phyloP scores from a whole-genome alignment of 2,888 invertebrate species.

The Eupithecia centaureata region DNA sequence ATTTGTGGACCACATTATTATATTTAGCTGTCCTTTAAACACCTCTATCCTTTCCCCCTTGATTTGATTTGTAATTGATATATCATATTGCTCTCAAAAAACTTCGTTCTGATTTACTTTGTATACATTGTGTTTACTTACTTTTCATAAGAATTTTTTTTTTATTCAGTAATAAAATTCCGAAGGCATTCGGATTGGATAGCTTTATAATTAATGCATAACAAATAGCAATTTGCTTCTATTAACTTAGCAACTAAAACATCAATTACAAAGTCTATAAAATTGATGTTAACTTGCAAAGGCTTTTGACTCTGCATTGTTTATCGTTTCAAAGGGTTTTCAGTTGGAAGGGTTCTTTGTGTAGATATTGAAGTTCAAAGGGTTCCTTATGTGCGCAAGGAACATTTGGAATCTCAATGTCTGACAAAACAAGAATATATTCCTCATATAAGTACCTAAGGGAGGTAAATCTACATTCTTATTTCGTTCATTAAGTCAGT shows the following conservation, averaged over 20 bases:
- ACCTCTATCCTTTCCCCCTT: too few relatives aligned
- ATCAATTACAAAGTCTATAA: neutral
- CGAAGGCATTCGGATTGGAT: neutral
- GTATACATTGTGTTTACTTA: too few relatives aligned
- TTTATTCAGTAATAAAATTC: neutral
- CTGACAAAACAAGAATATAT: neutral
- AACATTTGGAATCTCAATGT: neutral
- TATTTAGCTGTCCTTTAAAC: too few relatives aligned
- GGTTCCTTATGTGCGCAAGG: neutral
- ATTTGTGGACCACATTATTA: too few relatives aligned
- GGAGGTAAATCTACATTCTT: neutral
- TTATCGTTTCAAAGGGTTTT: neutral
- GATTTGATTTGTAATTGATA: too few relatives aligned
- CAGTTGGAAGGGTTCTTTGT: constrained; percentile 3
- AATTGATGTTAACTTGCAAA: neutral
- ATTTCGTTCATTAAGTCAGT: neutral
- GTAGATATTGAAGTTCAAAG: neutral
- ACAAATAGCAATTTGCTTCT: constrained; percentile 2
- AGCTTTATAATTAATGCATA: neutral
- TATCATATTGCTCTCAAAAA: too few relatives aligned
- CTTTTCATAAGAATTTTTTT: too few relatives aligned
- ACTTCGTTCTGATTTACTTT: too few relatives aligned
- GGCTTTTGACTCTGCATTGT: neutral
- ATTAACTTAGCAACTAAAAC: neutral
- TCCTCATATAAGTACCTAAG: too few relatives aligned